Percentiles rank a stretch among this genome's conserved stretches.
These are phyloP conservation scores for Characodon lateralis DNA, from an alignment of 2,797 vertebrate genomes.

Conservation along the genomic window DNA sequence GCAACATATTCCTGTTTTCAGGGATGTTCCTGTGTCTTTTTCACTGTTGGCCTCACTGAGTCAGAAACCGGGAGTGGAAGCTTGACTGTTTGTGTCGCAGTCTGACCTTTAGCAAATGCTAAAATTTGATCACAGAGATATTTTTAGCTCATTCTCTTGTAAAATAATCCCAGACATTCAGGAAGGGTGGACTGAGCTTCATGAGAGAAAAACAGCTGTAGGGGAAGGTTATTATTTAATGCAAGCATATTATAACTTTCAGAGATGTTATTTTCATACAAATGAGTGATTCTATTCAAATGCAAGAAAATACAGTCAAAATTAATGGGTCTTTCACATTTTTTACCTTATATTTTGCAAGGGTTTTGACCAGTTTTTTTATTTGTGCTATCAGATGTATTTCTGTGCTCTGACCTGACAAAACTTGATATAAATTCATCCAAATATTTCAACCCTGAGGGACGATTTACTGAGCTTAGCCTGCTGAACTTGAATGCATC, in stretches of 20 bases:
- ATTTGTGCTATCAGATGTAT: neutral
- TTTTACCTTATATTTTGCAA: neutral
- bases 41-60: constrained; percentile 34
- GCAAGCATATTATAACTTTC: neutral
- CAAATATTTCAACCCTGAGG: neutral
- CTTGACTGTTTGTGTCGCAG: constrained; percentile 22
- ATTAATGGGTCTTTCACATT: neutral
- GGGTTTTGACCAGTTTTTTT: constrained; percentile 1
- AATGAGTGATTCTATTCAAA: neutral
- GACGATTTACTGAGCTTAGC: constrained; percentile 1
- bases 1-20: constrained; percentile 11
- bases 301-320: neutral
- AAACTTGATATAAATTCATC: constrained; percentile 2
- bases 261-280: neutral
- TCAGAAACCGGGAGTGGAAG: constrained; percentile 20
- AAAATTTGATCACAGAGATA: constrained; percentile 51
- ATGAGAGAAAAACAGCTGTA: constrained; percentile 10
- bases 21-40: constrained; percentile 11
- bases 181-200: constrained; percentile 3
- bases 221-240: constrained; percentile 14
- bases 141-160: constrained; percentile 45
- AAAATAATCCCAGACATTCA: constrained; percentile 20
- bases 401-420: neutral
- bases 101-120: constrained; percentile 62
- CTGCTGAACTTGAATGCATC: neutral